These are phyloP conservation scores for Seira musarum DNA, from an alignment of 2,888 invertebrate species.

Conservation along the genomic window DNA sequence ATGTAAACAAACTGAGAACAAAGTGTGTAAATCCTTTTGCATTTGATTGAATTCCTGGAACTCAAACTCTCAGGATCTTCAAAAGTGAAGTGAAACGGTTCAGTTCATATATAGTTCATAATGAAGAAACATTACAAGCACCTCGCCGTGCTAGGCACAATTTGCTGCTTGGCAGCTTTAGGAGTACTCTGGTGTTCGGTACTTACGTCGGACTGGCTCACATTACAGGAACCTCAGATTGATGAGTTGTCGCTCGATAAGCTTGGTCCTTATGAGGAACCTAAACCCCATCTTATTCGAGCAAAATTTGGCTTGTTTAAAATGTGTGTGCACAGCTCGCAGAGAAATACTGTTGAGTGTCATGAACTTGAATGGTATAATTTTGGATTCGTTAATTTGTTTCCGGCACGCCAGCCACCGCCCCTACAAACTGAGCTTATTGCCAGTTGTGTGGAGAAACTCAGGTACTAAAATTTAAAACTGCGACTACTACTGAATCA, in stretches of 20 bases:
- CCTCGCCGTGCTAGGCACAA: slow-evolving; percentile 65
- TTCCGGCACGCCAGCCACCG: slow-evolving; percentile 39
- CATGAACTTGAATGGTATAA: slow-evolving; percentile 67
- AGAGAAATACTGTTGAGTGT: slow-evolving; percentile 56
- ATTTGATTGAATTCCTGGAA: too few relatives aligned
- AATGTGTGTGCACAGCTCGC: slow-evolving; percentile 61
- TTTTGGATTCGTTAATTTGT: slow-evolving; percentile 61
- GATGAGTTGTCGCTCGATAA: slow-evolving; percentile 67
- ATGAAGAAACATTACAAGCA: slow-evolving; percentile 68
- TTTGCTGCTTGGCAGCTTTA: slow-evolving; percentile 63
- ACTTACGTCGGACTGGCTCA: slow-evolving; percentile 66
- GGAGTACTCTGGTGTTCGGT: slow-evolving; percentile 66
- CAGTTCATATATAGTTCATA: too few relatives aligned
- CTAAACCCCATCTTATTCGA: slow-evolving; percentile 65
- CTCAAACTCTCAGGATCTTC: too few relatives aligned
- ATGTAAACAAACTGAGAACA: not conserved
- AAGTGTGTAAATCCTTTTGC: too few relatives aligned
- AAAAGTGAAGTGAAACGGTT: too few relatives aligned
- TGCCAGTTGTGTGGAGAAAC: slow-evolving; percentile 66
- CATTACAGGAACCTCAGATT: slow-evolving; percentile 66
- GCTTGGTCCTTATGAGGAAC: slow-evolving; percentile 65
- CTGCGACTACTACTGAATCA: not conserved
- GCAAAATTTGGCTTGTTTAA: slow-evolving; percentile 68
- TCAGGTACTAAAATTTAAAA: slow-evolving; percentile 55
- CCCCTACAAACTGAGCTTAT: slow-evolving; percentile 63